phyloP scores from a whole-genome alignment of 2,888 invertebrate genomes.

The Chesias legatella region DNA sequence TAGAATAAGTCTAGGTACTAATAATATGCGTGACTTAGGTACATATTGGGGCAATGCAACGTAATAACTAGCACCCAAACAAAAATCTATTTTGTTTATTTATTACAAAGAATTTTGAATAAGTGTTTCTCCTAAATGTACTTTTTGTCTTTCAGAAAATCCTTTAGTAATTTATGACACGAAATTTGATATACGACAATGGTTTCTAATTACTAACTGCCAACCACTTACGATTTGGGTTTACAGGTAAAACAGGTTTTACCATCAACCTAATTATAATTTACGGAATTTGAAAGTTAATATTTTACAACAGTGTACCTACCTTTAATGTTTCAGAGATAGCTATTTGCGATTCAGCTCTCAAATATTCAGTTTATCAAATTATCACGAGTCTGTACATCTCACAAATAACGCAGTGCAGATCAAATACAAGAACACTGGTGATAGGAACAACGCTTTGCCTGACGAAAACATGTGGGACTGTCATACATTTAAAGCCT shows the following conservation, averaged over 20 bases:
- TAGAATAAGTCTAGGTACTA: too few relatives aligned
- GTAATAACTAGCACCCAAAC: too few relatives aligned
- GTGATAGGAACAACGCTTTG: slow-evolving; percentile 85
- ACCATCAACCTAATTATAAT: background rate
- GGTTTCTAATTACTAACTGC: slow-evolving; percentile 95
- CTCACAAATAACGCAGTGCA: slow-evolving; percentile 96
- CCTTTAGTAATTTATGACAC: slow-evolving; percentile 93
- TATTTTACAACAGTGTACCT: background rate
- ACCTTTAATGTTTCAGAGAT: slow-evolving; percentile 79
- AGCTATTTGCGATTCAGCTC: slow-evolving; percentile 96
- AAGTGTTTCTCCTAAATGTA: background rate
- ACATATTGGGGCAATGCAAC: too few relatives aligned
- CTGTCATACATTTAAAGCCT: slow-evolving; percentile 87
- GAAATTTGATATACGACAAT: slow-evolving; percentile 97
- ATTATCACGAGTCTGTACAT: slow-evolving; percentile 96
- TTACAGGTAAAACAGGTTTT: slow-evolving; percentile 84
- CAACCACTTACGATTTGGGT: slow-evolving; percentile 96
- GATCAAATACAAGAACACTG: slow-evolving; percentile 88
- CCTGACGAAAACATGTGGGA: slow-evolving; percentile 98
- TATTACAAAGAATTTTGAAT: too few relatives aligned
- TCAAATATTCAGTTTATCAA: slow-evolving; percentile 90
- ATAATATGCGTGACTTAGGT: too few relatives aligned
- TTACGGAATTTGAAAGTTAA: too few relatives aligned
- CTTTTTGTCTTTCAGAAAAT: slow-evolving; percentile 82
- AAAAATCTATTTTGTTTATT: too few relatives aligned